These are phyloP conservation scores for Acanthoscelides obtectus DNA, from an alignment of 2,888 invertebrate species.

Conservation along the genomic window DNA sequence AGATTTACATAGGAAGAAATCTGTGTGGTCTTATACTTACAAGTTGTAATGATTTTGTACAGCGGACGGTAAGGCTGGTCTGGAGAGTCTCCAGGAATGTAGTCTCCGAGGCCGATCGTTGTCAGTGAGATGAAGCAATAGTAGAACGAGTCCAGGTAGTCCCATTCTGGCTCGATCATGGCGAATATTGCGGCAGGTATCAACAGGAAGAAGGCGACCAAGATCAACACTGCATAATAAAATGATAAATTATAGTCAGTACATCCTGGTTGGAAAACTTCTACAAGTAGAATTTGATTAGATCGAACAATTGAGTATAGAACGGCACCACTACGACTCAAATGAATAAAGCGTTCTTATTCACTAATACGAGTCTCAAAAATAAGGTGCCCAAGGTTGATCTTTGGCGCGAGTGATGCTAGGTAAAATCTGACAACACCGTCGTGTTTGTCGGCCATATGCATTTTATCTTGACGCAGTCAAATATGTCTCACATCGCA, in stretches of 20 bases:
- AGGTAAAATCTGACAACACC: too few species aligned
- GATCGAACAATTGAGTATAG: neutral
- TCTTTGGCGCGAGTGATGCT: too few species aligned
- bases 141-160: conserved; percentile 81
- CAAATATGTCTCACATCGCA: too few species aligned
- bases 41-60: conserved; percentile 78
- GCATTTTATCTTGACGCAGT: too few species aligned
- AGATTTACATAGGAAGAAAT: too few species aligned
- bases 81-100: conserved; percentile 78
- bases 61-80: conserved; percentile 71
- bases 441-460: too few species aligned
- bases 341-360: too few species aligned
- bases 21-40: conserved; percentile 47
- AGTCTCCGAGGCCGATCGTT: conserved; percentile 85
- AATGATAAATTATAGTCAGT: neutral
- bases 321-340: too few species aligned
- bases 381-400: too few species aligned
- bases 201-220: conserved; percentile 62
- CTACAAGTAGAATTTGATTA: too few species aligned
- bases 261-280: too few species aligned
- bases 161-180: conserved; percentile 74
- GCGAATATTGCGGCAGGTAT: conserved; percentile 74
- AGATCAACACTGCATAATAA: conserved; percentile 49
- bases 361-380: too few species aligned
- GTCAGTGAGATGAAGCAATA: conserved; percentile 89